Evolutionary conservation across 2,888 invertebrate genomes (phyloP).

Genomic region (Acleris cristana): DNA sequence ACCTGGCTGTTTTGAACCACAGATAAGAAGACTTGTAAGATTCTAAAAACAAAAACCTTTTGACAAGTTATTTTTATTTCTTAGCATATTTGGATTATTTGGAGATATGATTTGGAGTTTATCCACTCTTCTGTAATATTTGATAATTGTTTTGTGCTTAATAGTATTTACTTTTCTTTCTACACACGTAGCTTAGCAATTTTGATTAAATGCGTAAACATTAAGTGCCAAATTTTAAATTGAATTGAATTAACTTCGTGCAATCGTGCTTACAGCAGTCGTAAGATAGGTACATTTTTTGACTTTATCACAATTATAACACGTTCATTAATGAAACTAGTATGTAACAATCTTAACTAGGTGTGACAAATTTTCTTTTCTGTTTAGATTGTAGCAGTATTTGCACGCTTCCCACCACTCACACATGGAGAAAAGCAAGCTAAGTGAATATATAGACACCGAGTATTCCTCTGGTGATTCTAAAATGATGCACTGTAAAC

Average conservation of each 20-base stretch:
- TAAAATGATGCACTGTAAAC: conserved; percentile 67
- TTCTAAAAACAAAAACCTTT: conserved; percentile 57
- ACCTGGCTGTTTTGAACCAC: conserved; percentile 44
- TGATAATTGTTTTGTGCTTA: conserved; percentile 38
- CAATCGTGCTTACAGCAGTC: not conserved
- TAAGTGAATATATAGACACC: conserved; percentile 56
- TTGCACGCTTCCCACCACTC: conserved; percentile 65
- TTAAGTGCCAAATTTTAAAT: conserved; percentile 6
- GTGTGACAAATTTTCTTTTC: conserved; percentile 5
- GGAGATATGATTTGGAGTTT: too few relatives aligned
- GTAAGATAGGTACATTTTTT: too few relatives aligned
- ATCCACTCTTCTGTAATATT: conserved; percentile 49
- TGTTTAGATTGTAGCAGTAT: conserved; percentile 52
- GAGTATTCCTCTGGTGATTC: conserved; percentile 71
- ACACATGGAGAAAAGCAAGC: conserved; percentile 57
- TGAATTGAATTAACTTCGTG: conserved; percentile 4
- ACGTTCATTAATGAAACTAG: not conserved
- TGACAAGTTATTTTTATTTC: conserved; percentile 53
- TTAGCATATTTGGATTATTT: conserved; percentile 47
- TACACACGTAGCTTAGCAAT: conserved; percentile 11
- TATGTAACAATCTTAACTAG: not conserved
- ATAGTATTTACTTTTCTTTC: conserved; percentile 4
- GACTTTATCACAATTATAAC: not conserved
- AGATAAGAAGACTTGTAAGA: conserved; percentile 46
- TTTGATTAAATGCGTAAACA: not conserved